Conservation (phyloP, 2,888 invertebrate species). For the Drosophila silvestris region DNA sequence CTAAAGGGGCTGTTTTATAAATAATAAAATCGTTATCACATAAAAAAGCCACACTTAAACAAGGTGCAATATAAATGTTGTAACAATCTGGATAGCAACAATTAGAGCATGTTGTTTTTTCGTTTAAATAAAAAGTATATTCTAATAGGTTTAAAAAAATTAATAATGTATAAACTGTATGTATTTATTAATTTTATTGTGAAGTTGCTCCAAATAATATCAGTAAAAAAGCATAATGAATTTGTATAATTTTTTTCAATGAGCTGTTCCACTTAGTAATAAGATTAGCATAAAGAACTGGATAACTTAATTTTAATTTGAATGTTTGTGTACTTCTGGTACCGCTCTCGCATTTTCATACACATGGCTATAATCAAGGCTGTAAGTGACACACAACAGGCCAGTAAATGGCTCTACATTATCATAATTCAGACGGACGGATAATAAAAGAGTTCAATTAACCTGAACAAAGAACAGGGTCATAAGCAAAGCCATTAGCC, state of each 20-base stretch:
- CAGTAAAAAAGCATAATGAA: background rate
- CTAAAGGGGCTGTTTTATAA: slow-evolving; percentile 9
- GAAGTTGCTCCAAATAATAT: background rate
- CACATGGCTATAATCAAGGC: slow-evolving; percentile 40
- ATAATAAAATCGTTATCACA: slow-evolving; percentile 12
- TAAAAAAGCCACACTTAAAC: background rate
- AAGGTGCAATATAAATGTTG: background rate
- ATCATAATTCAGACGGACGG: slow-evolving; percentile 28
- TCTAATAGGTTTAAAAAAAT: background rate
- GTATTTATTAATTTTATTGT: background rate
- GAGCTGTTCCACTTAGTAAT: background rate
- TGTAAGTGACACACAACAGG: slow-evolving; percentile 44
- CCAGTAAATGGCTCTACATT: slow-evolving; percentile 41
- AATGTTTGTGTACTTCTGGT: slow-evolving; percentile 29
- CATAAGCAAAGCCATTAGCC: slow-evolving; percentile 76
- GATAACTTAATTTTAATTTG: slow-evolving; percentile 26
- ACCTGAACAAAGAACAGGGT: slow-evolving; percentile 72
- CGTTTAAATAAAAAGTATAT: background rate
- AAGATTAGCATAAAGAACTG: slow-evolving; percentile 30
- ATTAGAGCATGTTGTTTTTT: background rate
- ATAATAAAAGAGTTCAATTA: slow-evolving; percentile 67
- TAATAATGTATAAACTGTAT: background rate
- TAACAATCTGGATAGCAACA: background rate
- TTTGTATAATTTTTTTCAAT: background rate
- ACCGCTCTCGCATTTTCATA: slow-evolving; percentile 18